Evolutionary conservation across 2,888 invertebrate species (phyloP).

Genomic region (Nephrotoma appendiculata): DNA sequence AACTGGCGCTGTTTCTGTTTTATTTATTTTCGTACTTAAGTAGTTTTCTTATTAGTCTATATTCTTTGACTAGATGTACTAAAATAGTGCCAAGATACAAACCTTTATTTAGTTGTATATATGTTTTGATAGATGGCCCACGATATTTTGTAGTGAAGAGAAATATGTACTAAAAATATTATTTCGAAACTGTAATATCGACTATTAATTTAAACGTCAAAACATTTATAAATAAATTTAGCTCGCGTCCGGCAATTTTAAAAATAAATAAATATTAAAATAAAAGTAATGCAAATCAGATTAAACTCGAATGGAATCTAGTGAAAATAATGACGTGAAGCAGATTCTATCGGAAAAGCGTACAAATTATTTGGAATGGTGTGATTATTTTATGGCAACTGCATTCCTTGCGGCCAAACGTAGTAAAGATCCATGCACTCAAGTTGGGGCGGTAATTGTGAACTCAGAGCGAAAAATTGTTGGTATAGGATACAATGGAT

Average conservation of each 20-base stretch:
- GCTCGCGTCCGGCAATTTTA: background rate
- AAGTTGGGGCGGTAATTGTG: slow-evolving; percentile 93
- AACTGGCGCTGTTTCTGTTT: too few species aligned
- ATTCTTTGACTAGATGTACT: too few species aligned
- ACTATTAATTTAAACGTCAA: background rate
- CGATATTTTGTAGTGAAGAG: background rate
- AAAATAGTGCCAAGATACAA: too few species aligned
- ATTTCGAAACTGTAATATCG: background rate
- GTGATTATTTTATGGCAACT: slow-evolving; percentile 91
- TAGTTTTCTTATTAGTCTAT: too few species aligned
- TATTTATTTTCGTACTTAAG: too few species aligned
- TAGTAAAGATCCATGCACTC: slow-evolving; percentile 86
- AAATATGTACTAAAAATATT: background rate
- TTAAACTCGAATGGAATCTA: background rate
- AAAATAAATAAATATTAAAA: background rate
- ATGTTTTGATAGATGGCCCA: background rate
- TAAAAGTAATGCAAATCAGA: background rate
- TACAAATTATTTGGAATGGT: slow-evolving; percentile 62
- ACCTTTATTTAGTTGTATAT: too few species aligned
- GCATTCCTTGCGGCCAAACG: slow-evolving; percentile 82
- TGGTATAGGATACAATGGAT: slow-evolving; percentile 93
- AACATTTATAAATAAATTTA: background rate
- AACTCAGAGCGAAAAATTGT: slow-evolving; percentile 67
- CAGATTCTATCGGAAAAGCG: slow-evolving; percentile 33
- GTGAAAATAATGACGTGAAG: slow-evolving; percentile 3